Evolutionary conservation across 2,113 vertebrate species (phyloP), one percentile per base, ranked within the genome.

Genomic region (Leuciscus idus): DNA sequence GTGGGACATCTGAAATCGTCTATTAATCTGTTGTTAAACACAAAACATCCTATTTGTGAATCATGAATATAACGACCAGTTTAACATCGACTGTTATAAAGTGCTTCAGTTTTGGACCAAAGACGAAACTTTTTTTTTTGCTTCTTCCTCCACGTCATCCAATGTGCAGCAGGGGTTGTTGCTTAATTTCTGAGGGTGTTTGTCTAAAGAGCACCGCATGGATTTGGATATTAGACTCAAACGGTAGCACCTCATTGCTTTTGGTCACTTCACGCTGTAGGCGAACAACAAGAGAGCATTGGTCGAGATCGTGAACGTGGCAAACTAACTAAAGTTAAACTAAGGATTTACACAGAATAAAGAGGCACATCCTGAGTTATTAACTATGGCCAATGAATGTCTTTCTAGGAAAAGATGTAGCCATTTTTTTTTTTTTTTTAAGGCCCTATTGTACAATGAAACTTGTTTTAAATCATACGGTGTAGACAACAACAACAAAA

Each of bases 21-120:
- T 92, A 91, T 88, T 88, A 68, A 81, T 68, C 55, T 70, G 73
- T 62, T 50, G 79, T 86, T 85, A 70, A 83, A 89, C 52, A 88
- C 81, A 92, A 87, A 75, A 62, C 33, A 23, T 64, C 77, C 61
- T 30, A 28, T 30, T 50, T 39, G 11, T 59, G 68, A 19, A 70
- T 39, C 64, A 30, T 76, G 33, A 80, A 86, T 94, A 93, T 96
- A 95, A 85, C 77, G 74, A 82, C 66, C 95, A 96, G 91, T 93
- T 93, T 93, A 95, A 91, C 95, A 75, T 52, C 88, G 94, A 66
- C 55, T 57, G 19, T 57, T 8, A 57, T 96, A 97, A 97, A 97
- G 96, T 97, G 96, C 96, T 96, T 95, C 92, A 95, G 95, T 94
- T 85, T 95, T 96, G 92, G 92, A 95, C 92, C 93, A 91, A 94